Evolutionary conservation across 1,140 invertebrate species (phyloP), one percentile per base, ranked within the genome.

Genomic region (Drosophila prosaltans): DNA sequence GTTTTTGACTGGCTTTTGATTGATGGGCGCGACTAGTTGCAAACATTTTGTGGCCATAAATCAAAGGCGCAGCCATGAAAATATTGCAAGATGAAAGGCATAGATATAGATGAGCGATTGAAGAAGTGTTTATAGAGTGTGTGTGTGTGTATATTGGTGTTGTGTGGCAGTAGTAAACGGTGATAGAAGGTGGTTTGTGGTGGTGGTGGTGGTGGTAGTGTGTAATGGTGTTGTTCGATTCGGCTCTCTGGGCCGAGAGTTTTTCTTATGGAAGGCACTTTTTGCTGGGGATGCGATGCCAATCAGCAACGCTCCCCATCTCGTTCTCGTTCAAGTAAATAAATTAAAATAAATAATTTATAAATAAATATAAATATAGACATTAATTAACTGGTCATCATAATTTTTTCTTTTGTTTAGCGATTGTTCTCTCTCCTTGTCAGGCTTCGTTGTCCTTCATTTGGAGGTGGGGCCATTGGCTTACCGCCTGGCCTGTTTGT

Each of bases 321-420:
- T 80, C 82, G 77, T 88, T 88, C 84, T 84, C 84, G 84, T 89
- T 88, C 76, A 89, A 82, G 77, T 90, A 90, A 78, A 89, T 89
- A 89, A 89, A 89, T 89, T 89, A 89, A 89, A 89, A 89, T 89
- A 89, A 89, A 89, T 89, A 89, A 89, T 89, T 89, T 89, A 89
- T 89, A 89, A 89, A 66, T 89, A 86, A 78, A 83, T 88, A 88
- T 88, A 88, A 89, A 88, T 88, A 89, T 86, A 86, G 80, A 67
- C 78, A 81, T 81, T 80, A 78, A 78, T 76, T 66, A 73, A 80
- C 68, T 74, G 74, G 84, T 83, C 83, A 86, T 86, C 83, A 80
- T 71, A n/a, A n/a, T n/a, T n/a, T n/a, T n/a, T n/a, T n/a, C n/a
- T 79, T 78, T 48, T 51, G 21, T 82, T 74, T 84, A 76, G 83